Conservation (phyloP, 2,797 vertebrate genomes). For the Adrianichthys oophorus region DNA sequence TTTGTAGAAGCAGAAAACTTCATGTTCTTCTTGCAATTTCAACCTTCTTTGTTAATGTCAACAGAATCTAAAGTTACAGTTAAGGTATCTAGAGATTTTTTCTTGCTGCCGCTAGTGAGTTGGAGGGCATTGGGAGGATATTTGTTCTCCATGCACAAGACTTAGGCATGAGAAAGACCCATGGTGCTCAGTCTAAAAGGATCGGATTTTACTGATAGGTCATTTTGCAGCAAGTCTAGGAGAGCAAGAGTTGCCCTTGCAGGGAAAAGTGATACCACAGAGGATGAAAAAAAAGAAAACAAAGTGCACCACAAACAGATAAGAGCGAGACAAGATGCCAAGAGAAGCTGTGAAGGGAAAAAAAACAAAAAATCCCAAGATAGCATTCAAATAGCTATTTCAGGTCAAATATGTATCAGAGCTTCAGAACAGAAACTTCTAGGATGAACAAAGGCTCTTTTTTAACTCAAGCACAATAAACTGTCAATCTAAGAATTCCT, state of each 20-base stretch:
- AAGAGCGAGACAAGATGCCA: constrained; percentile 58
- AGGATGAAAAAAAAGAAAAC: constrained; percentile 57
- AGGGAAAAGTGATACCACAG: constrained; percentile 76
- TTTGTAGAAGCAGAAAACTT: constrained; percentile 47
- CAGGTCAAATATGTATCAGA: no score
- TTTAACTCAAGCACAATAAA: no score
- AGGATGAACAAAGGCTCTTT: no score
- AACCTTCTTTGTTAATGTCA: constrained; percentile 67
- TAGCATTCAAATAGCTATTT: constrained; percentile 20
- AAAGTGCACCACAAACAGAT: constrained; percentile 71
- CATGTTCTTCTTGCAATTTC: constrained; percentile 16
- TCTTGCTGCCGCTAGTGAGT: constrained; percentile 58
- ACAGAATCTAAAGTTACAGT: constrained; percentile 74
- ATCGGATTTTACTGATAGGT: constrained; percentile 81
- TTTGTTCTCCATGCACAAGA: constrained; percentile 60
- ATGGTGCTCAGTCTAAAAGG: constrained; percentile 61
- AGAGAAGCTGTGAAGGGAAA: constrained; percentile 30
- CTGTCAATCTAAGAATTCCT: no score
- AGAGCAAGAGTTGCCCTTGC: constrained; percentile 64
- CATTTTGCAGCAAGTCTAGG: constrained; percentile 62
- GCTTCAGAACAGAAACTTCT: no score
- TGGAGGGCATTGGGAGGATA: constrained; percentile 74
- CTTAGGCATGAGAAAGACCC: constrained; percentile 68
- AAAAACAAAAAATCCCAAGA: constrained; percentile 29
- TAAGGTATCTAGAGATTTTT: constrained; percentile 62